Evolutionary conservation across 2,797 vertebrate species (phyloP), one percentile per base, ranked within the genome.

Genomic region (Tragelaphus eurycerus): DNA sequence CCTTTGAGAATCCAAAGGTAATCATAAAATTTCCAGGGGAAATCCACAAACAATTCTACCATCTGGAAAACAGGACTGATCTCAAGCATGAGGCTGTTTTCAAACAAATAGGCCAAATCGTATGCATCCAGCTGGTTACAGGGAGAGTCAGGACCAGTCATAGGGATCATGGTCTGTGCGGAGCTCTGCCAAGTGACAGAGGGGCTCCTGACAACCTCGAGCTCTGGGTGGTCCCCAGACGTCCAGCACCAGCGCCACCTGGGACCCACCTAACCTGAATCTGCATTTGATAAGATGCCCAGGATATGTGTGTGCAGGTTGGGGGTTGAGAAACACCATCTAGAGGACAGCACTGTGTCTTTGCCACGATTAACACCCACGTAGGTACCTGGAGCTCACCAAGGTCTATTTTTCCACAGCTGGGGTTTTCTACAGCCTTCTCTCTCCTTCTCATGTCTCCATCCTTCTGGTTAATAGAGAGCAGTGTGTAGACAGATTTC

Each of bases 111-210:
- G 2, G 2, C 31, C 23, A 11, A 46, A 15, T n/a, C 7, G 1
- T 3, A 1, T 0, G 16, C 5, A 3, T 19, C 19, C 3, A 1
- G 0, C 0, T 2, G 55, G 8, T 9, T 11, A 0, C 0, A 16
- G 7, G 57, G 7, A 27, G 1, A 13, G 14, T 25, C 3, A 0
- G 29, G 71, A 10, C 4, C 4, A 4, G 23, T 0, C 27, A 2
- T 1, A 38, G 60, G 38, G 46, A 7, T 9, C 43, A 0, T 7
- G 4, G 38, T 17, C 60, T 38, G 11, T 11, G 3, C 0, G 3
- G 38, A 12, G 31, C 52, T 16, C 54, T 1, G 15, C 16, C 60
- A 17, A n/a, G 25, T 0, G 19, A 17, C 0, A 0, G 3, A 12
- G 50, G 21, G 19, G 16, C 10, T 54, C 29, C 16, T 1, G 23